Evolutionary conservation across 2,888 invertebrate species (phyloP).

Genomic region (Erebia epiphron): DNA sequence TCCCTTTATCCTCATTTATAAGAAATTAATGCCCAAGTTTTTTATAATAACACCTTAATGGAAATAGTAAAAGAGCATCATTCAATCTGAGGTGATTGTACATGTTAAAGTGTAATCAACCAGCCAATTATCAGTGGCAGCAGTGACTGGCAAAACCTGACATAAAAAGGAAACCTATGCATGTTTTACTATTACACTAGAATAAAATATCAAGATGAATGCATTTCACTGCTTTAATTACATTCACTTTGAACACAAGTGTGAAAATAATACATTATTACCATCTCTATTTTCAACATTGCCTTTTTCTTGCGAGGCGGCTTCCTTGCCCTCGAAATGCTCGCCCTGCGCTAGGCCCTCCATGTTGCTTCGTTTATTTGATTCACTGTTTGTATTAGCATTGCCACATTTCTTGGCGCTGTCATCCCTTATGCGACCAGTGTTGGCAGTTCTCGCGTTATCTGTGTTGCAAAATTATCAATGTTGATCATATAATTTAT

Average conservation of each 20-base stretch:
- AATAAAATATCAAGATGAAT: conserved; percentile 4
- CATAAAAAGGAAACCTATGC: not conserved
- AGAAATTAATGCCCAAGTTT: too few species aligned
- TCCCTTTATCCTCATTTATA: too few species aligned
- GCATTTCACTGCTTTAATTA: not conserved
- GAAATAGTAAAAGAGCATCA: too few species aligned
- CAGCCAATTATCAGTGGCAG: too few species aligned
- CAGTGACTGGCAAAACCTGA: too few species aligned
- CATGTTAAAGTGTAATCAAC: too few species aligned
- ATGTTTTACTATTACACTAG: not conserved
- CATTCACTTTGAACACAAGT: not conserved
- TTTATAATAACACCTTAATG: too few species aligned
- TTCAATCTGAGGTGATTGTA: too few species aligned
- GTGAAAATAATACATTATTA: conserved; percentile 41
- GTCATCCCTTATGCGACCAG: conserved; percentile 75
- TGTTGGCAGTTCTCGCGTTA: conserved; percentile 68
- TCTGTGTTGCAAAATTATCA: conserved; percentile 56
- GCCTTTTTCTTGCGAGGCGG: conserved; percentile 64
- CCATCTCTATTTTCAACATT: conserved; percentile 64
- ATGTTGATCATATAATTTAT: not conserved
- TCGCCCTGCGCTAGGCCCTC: conserved; percentile 77
- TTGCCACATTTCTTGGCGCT: conserved; percentile 71
- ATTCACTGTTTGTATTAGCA: conserved; percentile 67
- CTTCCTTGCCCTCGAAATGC: conserved; percentile 72
- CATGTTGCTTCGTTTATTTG: conserved; percentile 71